phyloP scores from a whole-genome alignment of 2,113 vertebrate genomes.

The Alligator sinensis region DNA sequence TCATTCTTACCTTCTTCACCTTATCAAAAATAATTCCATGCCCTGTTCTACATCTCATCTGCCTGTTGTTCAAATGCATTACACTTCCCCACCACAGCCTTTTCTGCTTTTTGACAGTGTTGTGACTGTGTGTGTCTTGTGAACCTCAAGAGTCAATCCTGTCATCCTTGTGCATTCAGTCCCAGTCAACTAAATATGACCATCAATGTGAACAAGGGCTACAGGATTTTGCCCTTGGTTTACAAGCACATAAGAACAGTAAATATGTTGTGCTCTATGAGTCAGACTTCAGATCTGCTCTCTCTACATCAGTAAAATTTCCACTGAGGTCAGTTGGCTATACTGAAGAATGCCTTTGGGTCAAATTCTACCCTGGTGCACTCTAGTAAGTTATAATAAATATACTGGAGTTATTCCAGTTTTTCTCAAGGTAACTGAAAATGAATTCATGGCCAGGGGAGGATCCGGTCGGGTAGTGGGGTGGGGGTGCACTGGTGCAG shows the following conservation, averaged over 20 bases:
- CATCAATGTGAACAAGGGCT: not conserved
- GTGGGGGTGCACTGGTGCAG: no score
- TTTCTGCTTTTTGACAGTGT: not conserved
- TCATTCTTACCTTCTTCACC: not conserved
- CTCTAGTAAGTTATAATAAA: not conserved
- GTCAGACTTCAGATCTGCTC: constrained; percentile 7
- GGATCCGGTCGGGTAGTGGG: no score
- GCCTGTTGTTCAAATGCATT: not conserved
- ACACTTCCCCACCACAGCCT: not conserved
- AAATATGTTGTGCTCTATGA: not conserved
- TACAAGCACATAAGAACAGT: not conserved
- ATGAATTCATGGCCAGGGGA: not conserved
- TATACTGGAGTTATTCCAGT: not conserved
- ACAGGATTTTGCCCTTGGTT: not conserved
- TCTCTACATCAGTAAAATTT: constrained; percentile 10
- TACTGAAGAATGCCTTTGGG: not conserved
- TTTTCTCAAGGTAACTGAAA: constrained; percentile 36
- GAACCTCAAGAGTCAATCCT: not conserved
- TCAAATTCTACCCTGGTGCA: not conserved
- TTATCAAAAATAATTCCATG: not conserved
- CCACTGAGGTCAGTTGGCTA: not conserved
- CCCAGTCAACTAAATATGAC: not conserved
- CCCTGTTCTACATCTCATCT: not conserved
- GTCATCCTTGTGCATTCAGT: not conserved
- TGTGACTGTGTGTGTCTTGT: not conserved